Conservation (phyloP, 2,888 invertebrate species). For the Schizotus pectinicornis region DNA sequence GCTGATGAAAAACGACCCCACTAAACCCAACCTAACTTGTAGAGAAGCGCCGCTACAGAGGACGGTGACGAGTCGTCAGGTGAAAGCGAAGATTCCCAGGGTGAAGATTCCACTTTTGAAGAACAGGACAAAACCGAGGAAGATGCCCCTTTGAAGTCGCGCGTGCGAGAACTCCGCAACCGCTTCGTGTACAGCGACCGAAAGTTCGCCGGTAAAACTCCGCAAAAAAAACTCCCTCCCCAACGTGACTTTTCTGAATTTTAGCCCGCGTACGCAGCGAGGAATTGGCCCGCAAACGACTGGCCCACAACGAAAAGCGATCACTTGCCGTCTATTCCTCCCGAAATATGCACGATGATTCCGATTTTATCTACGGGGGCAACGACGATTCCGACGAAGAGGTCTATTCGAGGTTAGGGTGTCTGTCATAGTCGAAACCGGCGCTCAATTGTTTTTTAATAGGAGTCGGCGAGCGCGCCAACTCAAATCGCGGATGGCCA, state of each 20-base stretch:
- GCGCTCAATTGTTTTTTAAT: conserved; percentile 17
- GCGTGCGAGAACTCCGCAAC: conserved; percentile 47
- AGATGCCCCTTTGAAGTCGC: conserved; percentile 35
- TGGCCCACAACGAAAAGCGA: conserved; percentile 45
- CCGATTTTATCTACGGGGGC: conserved; percentile 42
- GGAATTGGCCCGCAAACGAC: conserved; percentile 37
- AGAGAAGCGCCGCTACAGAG: conserved; percentile 37
- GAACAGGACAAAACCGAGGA: conserved; percentile 43
- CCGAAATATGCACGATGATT: conserved; percentile 51
- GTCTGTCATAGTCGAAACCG: neutral
- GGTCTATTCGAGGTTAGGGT: conserved; percentile 41
- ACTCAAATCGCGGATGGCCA: conserved; percentile 40
- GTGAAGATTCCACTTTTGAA: conserved; percentile 50
- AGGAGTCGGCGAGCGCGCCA: conserved; percentile 42
- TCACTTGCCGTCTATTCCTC: conserved; percentile 48
- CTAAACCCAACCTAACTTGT: neutral
- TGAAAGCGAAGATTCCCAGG: conserved; percentile 46
- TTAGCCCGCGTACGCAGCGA: conserved; percentile 42
- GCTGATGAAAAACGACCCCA: conserved; percentile 3
- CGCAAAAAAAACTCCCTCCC: neutral
- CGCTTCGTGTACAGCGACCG: conserved; percentile 48
- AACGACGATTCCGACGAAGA: conserved; percentile 50
- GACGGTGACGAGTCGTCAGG: conserved; percentile 45
- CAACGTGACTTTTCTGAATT: conserved; percentile 13
- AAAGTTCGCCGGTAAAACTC: conserved; percentile 45